phyloP scores from a whole-genome alignment of 2,888 invertebrate species.

The Clostera curtula region DNA sequence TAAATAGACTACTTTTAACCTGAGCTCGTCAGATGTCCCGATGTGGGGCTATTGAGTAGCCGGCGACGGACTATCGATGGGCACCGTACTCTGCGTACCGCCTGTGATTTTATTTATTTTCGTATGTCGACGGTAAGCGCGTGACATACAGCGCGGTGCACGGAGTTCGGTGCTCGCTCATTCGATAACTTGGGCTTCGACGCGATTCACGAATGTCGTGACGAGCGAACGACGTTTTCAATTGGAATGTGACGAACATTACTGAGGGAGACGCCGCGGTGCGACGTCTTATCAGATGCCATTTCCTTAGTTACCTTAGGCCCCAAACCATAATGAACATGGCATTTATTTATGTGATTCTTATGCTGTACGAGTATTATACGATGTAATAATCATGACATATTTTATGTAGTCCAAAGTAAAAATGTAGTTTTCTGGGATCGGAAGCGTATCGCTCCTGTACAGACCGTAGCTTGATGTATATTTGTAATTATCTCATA shows the following conservation, averaged over 20 bases:
- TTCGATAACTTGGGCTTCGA: conserved; percentile 21
- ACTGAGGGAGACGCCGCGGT: conserved; percentile 29
- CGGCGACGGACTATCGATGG: conserved; percentile 25
- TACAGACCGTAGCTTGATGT: conserved; percentile 54
- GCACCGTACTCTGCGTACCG: conserved; percentile 44
- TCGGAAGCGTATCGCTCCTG: conserved; percentile 40
- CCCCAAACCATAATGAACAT: conserved; percentile 66
- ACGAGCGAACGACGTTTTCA: conserved; percentile 38
- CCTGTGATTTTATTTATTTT: conserved; percentile 19
- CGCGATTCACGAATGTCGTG: conserved; percentile 25
- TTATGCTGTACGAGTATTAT: conserved; percentile 61
- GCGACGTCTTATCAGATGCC: conserved; percentile 60
- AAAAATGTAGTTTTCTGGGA: conserved; percentile 50
- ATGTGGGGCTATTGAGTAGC: conserved; percentile 16
- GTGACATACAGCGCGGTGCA: too few species aligned
- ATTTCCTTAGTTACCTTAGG: conserved; percentile 71
- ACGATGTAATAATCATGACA: conserved; percentile 65
- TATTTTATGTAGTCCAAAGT: conserved; percentile 58
- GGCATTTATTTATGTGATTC: conserved; percentile 73
- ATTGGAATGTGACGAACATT: conserved; percentile 23
- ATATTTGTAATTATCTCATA: conserved; percentile 54
- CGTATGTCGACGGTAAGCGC: too few species aligned
- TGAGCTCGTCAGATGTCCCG: conserved; percentile 40
- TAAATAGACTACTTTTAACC: conserved; percentile 53
- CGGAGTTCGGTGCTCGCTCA: conserved; percentile 10